Evolutionary conservation across 2,888 invertebrate genomes (phyloP), one percentile per base, ranked within the genome.

Genomic region (Sisyra nigra): DNA sequence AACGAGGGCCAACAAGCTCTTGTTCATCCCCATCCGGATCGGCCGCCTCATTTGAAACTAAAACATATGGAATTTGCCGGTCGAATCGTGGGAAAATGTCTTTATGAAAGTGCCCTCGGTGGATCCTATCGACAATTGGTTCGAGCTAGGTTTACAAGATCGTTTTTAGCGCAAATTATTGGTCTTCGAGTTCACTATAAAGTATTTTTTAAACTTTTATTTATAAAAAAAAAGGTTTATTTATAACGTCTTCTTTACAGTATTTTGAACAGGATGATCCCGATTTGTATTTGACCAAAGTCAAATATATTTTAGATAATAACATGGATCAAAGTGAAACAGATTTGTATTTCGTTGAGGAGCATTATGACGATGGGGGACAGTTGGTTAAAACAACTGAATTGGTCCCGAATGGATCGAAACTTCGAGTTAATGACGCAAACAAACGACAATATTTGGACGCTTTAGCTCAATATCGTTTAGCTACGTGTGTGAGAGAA

Each of bases 211-310:
- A 14, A 36, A 6, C 36, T 14, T 13, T 17, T 7, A 7, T 34
- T 34, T 34, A n/a, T 34, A n/a, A 11, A n/a, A 15, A 36, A 36
- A 10, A 36, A 13, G 5, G 10, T 14, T 10, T 42, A 11, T 37
- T 18, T n/a, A n/a, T 15, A 14, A 3, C 14, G 29, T 14, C 19
- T n/a, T 42, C 34, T 46, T 60, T 62, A 2, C 59, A 88, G 84
- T 88, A 93, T 62, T 93, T 93, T 63, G 92, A 93, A 59, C 89
- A 91, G 63, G 93, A 94, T 58, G 93, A 93, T 65, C 92, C 93
- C 0, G 92, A 92, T 62, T 66, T 93, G 45, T 93, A 89, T 65
- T 66, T 89, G 48, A 81, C 84, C n/a, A 93, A 93, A 68, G 81
- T 93, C 35, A 88, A 88, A 59, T 93, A 91, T 61, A 81, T 94